Percentiles rank a stretch among this genome's conserved stretches.
Conservation (phyloP, 2,888 invertebrate genomes). For the Anoncus sp. region DNA sequence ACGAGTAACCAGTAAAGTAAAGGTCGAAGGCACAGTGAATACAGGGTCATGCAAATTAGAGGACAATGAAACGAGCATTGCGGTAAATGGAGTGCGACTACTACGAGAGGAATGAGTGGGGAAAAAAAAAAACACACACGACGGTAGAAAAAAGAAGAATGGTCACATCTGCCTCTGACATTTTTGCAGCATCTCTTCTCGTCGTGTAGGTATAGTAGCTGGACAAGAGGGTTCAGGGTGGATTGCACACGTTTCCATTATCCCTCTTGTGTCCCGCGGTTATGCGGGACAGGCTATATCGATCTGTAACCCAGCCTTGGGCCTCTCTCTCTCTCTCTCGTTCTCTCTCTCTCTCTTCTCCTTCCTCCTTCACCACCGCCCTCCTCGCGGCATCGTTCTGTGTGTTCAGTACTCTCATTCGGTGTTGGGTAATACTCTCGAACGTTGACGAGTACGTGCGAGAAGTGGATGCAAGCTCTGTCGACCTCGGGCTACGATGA, state of each 20-base stretch:
- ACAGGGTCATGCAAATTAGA: constrained; percentile 61
- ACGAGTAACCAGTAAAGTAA: constrained; percentile 13
- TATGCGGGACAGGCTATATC: constrained; percentile 59
- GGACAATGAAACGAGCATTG: constrained; percentile 61
- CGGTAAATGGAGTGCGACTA: constrained; percentile 34
- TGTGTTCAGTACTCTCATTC: constrained; percentile 38
- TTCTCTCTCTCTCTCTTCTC: constrained; percentile 25
- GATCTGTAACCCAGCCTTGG: constrained; percentile 55
- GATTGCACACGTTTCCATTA: constrained; percentile 62
- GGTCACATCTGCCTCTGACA: constrained; percentile 36
- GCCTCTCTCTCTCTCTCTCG: constrained; percentile 10
- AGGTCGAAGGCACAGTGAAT: constrained; percentile 29
- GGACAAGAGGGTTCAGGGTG: constrained; percentile 32
- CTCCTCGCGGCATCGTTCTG: constrained; percentile 15
- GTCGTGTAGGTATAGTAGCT: constrained; percentile 35
- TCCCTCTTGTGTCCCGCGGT: constrained; percentile 59
- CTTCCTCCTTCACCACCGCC: constrained; percentile 11
- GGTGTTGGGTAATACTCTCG: constrained; percentile 38
- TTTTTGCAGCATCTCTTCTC: constrained; percentile 43
- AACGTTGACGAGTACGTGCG: constrained; percentile 49
- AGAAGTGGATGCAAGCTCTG: constrained; percentile 40
- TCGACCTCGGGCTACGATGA: constrained; percentile 17
- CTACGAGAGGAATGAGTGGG: constrained; percentile 5
- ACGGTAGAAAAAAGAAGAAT: constrained; percentile 15
- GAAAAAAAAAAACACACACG: neutral